A percentile compares a stretch with the other conserved stretches of the same genome.
These are phyloP conservation scores for Telmatochromis sp. DNA, from an alignment of 2,113 vertebrate species.

Conservation along the genomic window DNA sequence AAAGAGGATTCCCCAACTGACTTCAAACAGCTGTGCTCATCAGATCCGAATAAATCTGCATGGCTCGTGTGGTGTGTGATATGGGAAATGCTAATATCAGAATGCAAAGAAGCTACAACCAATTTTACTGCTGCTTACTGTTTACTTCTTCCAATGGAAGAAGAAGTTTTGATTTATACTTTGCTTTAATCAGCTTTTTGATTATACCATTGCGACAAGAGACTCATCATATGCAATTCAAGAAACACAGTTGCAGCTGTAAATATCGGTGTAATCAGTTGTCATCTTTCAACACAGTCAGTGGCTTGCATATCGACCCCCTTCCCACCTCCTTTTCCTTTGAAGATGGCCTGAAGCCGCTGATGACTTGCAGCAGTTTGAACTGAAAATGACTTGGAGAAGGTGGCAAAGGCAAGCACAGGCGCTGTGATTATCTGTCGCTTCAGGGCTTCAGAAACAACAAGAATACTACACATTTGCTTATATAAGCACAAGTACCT, in stretches of 20 bases:
- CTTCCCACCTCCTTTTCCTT: neutral
- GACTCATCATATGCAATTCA: neutral
- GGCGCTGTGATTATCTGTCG: neutral
- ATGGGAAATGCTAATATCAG: neutral
- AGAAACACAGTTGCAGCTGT: neutral
- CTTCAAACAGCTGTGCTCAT: neutral
- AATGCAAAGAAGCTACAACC: neutral
- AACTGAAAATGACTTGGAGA: slow-evolving; percentile 9
- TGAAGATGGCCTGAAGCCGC: neutral
- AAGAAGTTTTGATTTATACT: neutral
- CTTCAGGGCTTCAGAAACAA: slow-evolving; percentile 9
- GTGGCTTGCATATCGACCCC: neutral
- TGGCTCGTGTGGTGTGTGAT: neutral
- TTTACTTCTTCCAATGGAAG: neutral
- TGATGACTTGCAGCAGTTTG: slow-evolving; percentile 15
- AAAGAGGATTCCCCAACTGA: neutral
- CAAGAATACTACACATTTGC: neutral
- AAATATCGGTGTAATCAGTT: neutral
- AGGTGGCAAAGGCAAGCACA: neutral
- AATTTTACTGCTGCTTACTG: neutral
- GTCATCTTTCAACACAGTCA: neutral
- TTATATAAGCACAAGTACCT: slow-evolving; percentile 13
- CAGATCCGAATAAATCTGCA: neutral
- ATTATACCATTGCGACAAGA: neutral
- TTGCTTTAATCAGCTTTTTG: neutral